phyloP scores from a whole-genome alignment of 1,140 invertebrate genomes.

The Aphidius ervi region DNA sequence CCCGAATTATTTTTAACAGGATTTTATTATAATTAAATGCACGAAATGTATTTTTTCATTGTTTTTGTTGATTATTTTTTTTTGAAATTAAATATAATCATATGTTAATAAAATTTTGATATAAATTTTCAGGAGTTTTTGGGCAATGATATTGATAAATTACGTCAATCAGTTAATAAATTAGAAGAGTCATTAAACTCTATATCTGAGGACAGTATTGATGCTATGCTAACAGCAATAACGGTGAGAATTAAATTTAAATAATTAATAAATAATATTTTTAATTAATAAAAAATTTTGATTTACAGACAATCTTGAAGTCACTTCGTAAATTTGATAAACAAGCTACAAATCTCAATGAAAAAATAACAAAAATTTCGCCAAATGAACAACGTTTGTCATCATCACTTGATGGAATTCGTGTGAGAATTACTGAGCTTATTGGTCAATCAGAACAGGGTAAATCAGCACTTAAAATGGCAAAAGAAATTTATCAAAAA shows the following conservation, averaged over 20 bases:
- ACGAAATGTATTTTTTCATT: slow-evolving; percentile 23
- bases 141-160: slow-evolving; percentile 61
- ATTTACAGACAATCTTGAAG: slow-evolving; percentile 55
- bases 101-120: slow-evolving; percentile 22
- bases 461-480: slow-evolving; percentile 55
- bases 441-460: slow-evolving; percentile 61
- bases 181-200: slow-evolving; percentile 62
- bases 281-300: slow-evolving; percentile 3
- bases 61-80: slow-evolving; percentile 18
- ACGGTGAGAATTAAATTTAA: slow-evolving; percentile 56
- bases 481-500: slow-evolving; percentile 54
- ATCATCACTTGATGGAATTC: slow-evolving; percentile 50
- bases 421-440: slow-evolving; percentile 56
- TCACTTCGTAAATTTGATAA: slow-evolving; percentile 59
- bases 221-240: slow-evolving; percentile 64
- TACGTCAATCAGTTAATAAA: slow-evolving; percentile 60
- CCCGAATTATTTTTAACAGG: slow-evolving; percentile 23
- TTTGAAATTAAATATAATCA: slow-evolving; percentile 9
- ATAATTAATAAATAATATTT: slow-evolving; percentile 1
- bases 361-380: slow-evolving; percentile 50
- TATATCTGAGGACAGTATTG: slow-evolving; percentile 66
- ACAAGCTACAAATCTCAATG: slow-evolving; percentile 55
- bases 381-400: slow-evolving; percentile 53
- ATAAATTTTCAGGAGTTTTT: slow-evolving; percentile 60
- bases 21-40: slow-evolving; percentile 24